These are phyloP conservation scores for Apamea epomidion DNA, from an alignment of 2,888 invertebrate genomes.

Conservation along the genomic window DNA sequence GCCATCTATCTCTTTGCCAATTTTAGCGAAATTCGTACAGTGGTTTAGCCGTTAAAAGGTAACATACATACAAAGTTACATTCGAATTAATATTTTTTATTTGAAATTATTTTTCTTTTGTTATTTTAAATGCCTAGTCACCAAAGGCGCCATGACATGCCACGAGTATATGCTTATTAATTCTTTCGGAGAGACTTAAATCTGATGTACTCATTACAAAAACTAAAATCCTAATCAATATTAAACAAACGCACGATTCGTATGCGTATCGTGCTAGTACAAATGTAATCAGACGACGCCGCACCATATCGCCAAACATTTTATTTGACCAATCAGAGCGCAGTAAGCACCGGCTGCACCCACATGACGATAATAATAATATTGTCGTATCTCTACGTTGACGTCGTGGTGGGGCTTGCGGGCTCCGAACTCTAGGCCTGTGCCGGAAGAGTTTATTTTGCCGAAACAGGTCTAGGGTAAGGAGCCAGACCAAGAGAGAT, in stretches of 20 bases:
- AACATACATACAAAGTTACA: not conserved
- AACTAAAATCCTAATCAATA: conserved; percentile 12
- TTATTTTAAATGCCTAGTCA: not conserved
- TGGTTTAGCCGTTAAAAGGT: not conserved
- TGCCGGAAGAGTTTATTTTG: too few species aligned
- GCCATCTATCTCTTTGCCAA: not conserved
- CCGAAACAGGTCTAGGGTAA: too few species aligned
- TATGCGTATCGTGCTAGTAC: not conserved
- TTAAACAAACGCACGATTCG: not conserved
- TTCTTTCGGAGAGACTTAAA: not conserved
- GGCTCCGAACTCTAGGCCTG: too few species aligned
- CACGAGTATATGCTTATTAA: not conserved
- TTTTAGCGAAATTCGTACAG: not conserved
- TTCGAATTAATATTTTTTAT: not conserved
- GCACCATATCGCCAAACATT: conserved; percentile 54
- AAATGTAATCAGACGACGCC: conserved; percentile 39
- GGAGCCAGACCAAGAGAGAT: too few species aligned
- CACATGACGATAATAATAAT: conserved; percentile 11
- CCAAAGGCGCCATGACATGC: not conserved
- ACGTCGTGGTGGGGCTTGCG: too few species aligned
- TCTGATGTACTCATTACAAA: not conserved
- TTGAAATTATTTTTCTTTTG: not conserved
- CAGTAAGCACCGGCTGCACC: not conserved
- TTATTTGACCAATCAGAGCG: conserved; percentile 48
- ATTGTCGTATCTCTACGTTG: too few species aligned